A percentile compares a stretch with the other conserved stretches of the same genome.
These are phyloP conservation scores for Mirza zaza DNA, from an alignment of 2,113 vertebrate genomes.

Conservation along the genomic window DNA sequence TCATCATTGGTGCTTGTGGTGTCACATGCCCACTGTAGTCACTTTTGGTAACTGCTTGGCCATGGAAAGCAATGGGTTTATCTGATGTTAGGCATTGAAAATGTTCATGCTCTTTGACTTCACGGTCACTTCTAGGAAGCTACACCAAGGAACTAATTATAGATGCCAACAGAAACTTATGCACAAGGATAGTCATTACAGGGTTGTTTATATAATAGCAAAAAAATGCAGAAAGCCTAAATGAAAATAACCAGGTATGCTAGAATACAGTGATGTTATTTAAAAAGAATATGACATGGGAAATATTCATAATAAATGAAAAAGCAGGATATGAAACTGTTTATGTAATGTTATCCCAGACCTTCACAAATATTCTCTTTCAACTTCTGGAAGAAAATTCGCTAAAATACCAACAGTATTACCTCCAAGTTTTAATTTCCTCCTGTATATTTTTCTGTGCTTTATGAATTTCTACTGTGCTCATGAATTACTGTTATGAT, in stretches of 20 bases:
- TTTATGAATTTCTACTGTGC: not conserved
- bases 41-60: not conserved
- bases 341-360: not conserved
- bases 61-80: not conserved
- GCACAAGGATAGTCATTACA: not conserved
- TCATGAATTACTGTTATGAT: not conserved
- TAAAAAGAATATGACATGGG: conserved; percentile 32
- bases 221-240: conserved; percentile 5
- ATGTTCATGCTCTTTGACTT: not conserved
- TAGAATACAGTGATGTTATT: conserved; percentile 5
- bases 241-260: conserved; percentile 14
- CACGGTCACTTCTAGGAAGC: conserved; percentile 6
- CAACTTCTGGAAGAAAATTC: not conserved
- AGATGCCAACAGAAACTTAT: not conserved
- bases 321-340: not conserved
- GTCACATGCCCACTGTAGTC: not conserved
- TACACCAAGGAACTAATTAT: conserved; percentile 23
- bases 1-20: not conserved
- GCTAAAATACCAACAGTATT: conserved; percentile 5
- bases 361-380: not conserved
- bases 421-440: conserved; percentile 50
- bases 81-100: not conserved
- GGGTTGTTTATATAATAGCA: not conserved
- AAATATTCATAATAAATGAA: conserved; percentile 22
- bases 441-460: conserved; percentile 41